Evolutionary conservation across 2,113 vertebrate genomes (phyloP).

Genomic region (Crotalus tigris): DNA sequence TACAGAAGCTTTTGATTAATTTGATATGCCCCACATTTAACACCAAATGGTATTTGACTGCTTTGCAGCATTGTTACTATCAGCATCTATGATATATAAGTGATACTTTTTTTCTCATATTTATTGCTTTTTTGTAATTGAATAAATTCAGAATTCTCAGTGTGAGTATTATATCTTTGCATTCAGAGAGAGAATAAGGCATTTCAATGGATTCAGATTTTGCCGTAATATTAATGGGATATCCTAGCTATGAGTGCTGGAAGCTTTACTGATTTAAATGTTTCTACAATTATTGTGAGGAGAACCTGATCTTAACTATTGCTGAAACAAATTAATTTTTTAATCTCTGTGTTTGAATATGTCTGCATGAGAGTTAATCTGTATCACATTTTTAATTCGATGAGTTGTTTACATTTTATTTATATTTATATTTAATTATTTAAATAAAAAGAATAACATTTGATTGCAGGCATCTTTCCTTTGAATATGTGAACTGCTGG

Average conservation of each 20-base stretch:
- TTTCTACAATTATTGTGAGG: not conserved
- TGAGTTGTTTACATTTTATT: not conserved
- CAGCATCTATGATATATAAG: not conserved
- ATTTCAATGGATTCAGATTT: not conserved
- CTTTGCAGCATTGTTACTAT: not conserved
- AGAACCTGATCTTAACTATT: not conserved
- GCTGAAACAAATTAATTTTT: not conserved
- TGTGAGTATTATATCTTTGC: not conserved
- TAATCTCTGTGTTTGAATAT: not conserved
- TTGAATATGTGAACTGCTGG: not conserved
- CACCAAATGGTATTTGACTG: not conserved
- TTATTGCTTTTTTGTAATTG: not conserved
- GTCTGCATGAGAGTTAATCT: not conserved
- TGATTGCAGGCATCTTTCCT: not conserved
- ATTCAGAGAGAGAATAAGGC: not conserved
- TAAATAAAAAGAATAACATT: not conserved
- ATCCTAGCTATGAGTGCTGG: not conserved
- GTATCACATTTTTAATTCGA: not conserved
- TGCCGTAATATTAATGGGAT: not conserved
- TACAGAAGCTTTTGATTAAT: not conserved
- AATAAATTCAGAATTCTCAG: not conserved
- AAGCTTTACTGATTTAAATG: not conserved
- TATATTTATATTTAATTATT: not conserved
- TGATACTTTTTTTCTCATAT: not conserved
- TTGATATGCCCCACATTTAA: not conserved